Evolutionary conservation across 2,113 vertebrate genomes (phyloP), one percentile per base, ranked within the genome.

Genomic region (Oryzias javanicus): DNA sequence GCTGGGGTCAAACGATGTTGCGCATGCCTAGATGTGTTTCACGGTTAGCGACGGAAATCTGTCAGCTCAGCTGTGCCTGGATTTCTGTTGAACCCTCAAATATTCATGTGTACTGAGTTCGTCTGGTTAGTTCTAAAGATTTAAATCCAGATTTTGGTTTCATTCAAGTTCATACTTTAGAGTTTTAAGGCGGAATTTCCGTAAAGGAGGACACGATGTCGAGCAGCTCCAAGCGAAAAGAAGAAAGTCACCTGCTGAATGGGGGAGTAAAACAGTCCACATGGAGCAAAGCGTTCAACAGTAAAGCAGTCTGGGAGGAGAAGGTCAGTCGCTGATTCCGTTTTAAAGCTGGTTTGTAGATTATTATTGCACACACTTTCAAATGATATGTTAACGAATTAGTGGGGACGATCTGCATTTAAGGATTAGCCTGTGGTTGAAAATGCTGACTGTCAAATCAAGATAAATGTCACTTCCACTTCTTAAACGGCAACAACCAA

Each of bases 281-380:
- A 85, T 93, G 91, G 92, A 91, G 82, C 86, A 92, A 91, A 90
- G 88, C 88, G 59, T 78, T 93, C 73, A 89, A 67, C 79, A 79
- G 88, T 71, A 87, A 59, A 29, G 89, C 91, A 25, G 81, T 90
- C n/a, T 93, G 92, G 92, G 90, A 90, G 14, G 92, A 92, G 62
- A 92, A 92, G 91, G 92, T 92, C 73, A 72, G 85, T 69, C 16
- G 2, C 0, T 25, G 40, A 42, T 18, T 0, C 16, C 3, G 1
- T 3, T 4, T 15, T n/a, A 24, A 1, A 13, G 1, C 29, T 24
- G 6, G 15, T 5, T 0, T 4, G 0, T 10, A 53, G 55, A 5
- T 49, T 45, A 1, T 35, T 2, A 18, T 17, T 15, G 17, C 14
- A 16, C 4, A 13, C 35, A 24, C 14, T 53, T 42, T 46, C 14